Percentiles rank a stretch among this genome's conserved stretches.
Evolutionary conservation across 2,797 vertebrate genomes (phyloP).

Genomic region (Manis crassicaudata): DNA sequence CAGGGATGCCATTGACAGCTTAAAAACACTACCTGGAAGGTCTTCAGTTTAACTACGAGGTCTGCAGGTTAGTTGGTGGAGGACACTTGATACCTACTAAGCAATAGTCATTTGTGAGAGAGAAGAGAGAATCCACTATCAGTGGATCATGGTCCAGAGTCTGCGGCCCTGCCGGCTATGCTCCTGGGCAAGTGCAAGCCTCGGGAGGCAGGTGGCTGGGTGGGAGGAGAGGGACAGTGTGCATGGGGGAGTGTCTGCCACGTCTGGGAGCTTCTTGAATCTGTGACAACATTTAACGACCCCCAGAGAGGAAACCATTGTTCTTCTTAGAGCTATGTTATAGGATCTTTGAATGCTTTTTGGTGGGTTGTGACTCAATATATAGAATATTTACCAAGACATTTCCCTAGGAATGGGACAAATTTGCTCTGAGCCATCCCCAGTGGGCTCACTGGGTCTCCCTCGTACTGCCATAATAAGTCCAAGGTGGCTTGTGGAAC

Average conservation of each 20-base stretch:
- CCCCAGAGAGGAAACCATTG: background rate
- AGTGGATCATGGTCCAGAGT: accelerated
- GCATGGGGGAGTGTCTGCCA: accelerated
- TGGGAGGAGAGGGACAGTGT: background rate
- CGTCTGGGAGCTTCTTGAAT: background rate
- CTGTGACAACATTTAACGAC: background rate
- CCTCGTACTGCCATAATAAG: background rate
- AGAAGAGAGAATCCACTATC: accelerated
- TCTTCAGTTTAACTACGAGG: background rate
- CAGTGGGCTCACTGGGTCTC: accelerated
- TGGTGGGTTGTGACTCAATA: accelerated
- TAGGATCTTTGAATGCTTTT: background rate
- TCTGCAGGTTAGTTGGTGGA: background rate
- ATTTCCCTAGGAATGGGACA: background rate
- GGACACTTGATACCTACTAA: background rate
- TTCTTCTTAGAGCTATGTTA: background rate
- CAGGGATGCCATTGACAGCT: background rate
- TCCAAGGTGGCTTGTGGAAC: too few species aligned
- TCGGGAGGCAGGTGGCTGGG: background rate
- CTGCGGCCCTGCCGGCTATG: background rate
- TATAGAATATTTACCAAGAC: accelerated
- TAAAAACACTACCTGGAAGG: accelerated
- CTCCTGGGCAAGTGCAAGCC: background rate
- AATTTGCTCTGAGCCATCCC: background rate
- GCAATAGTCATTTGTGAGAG: background rate